phyloP scores from a whole-genome alignment of 2,797 vertebrate species.

The Coccyzus lansbergi region DNA sequence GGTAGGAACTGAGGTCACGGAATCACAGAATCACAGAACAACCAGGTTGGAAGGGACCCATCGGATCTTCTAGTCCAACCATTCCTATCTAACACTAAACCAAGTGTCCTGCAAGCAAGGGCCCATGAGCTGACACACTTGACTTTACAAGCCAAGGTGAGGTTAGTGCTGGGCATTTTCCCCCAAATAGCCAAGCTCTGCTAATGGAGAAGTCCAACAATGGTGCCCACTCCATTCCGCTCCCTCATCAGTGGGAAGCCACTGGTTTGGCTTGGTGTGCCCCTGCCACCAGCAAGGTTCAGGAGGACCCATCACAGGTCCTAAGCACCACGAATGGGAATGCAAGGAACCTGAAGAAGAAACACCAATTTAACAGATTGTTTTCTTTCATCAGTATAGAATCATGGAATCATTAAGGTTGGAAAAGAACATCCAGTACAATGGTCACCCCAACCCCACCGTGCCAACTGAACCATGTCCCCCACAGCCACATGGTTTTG shows the following conservation, averaged over 20 bases:
- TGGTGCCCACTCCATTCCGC: neutral
- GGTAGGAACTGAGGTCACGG: neutral
- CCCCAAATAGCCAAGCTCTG: no score
- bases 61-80: no score
- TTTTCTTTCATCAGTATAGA: no score
- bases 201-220: rapidly evolving
- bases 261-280: rapidly evolving
- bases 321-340: neutral
- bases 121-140: neutral
- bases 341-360: rapidly evolving
- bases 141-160: neutral
- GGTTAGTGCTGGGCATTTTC: neutral
- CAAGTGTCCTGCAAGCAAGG: rapidly evolving
- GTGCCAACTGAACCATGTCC: no score
- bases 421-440: no score
- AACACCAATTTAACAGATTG: neutral
- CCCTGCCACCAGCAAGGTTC: neutral
- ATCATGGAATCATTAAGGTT: no score
- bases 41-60: no score
- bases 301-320: neutral
- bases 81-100: no score
- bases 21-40: no score
- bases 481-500: no score
- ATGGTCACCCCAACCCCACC: no score
- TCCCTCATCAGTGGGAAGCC: neutral